phyloP scores from a whole-genome alignment of 2,888 invertebrate genomes.

The Pheosia gnoma region DNA sequence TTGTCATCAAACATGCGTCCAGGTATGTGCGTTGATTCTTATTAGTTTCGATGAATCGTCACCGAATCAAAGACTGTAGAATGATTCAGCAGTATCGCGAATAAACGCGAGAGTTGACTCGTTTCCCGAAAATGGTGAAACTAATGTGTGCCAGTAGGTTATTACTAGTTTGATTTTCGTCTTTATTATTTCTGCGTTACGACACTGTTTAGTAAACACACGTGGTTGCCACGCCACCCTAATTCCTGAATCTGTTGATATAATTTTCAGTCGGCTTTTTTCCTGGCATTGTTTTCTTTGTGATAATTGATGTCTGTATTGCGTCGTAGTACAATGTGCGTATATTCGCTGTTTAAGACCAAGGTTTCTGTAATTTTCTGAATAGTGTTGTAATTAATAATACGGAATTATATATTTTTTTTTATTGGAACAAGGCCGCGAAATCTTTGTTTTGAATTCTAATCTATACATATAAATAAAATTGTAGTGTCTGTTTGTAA shows the following conservation, averaged over 20 bases:
- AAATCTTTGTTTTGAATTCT: too few species aligned
- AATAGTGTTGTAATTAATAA: not conserved
- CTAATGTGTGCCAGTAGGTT: constrained; percentile 1
- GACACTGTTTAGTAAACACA: not conserved
- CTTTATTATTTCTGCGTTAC: not conserved
- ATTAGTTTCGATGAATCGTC: not conserved
- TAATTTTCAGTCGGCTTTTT: not conserved
- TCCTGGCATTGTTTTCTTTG: not conserved
- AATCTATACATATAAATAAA: too few species aligned
- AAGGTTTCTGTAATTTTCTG: not conserved
- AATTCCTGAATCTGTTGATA: not conserved
- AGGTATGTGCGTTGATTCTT: constrained; percentile 4
- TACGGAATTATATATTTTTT: too few species aligned
- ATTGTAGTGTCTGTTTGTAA: too few species aligned
- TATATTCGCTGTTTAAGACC: not conserved
- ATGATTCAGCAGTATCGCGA: not conserved
- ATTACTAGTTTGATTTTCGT: not conserved
- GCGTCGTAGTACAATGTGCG: not conserved
- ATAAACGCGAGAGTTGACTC: not conserved
- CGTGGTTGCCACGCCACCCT: not conserved
- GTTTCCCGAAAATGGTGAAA: not conserved
- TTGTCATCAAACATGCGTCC: constrained; percentile 11
- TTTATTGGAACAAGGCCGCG: too few species aligned
- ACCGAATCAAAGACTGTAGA: not conserved
- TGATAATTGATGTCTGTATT: not conserved